phyloP scores from a whole-genome alignment of 2,888 invertebrate species.

The Napeogenes sylphis region DNA sequence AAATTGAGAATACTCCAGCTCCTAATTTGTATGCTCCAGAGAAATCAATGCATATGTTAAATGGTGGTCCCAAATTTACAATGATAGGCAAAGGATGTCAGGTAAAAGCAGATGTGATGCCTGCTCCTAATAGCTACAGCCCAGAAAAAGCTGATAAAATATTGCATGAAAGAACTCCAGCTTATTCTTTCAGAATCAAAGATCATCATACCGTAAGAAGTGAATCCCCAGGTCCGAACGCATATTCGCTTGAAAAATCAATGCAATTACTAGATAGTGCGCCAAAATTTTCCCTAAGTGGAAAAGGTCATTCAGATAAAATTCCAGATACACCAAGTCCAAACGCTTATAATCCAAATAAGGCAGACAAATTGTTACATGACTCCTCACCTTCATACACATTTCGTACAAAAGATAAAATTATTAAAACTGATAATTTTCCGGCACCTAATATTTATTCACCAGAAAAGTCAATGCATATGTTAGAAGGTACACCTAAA shows the following conservation, averaged over 20 bases:
- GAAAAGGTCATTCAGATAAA: conserved; percentile 73
- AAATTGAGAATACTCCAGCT: conserved; percentile 82
- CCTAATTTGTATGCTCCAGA: conserved; percentile 82
- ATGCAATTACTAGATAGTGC: conserved; percentile 73
- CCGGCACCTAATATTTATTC: conserved; percentile 80
- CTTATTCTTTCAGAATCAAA: conserved; percentile 85
- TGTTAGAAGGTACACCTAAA: conserved; percentile 75
- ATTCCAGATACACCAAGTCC: conserved; percentile 79
- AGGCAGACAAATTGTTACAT: conserved; percentile 76
- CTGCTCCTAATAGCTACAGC: conserved; percentile 77
- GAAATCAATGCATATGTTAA: conserved; percentile 75
- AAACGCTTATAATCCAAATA: conserved; percentile 76
- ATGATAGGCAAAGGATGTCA: conserved; percentile 81
- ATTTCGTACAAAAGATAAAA: conserved; percentile 65
- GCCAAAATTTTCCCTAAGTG: conserved; percentile 80
- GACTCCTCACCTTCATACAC: conserved; percentile 73
- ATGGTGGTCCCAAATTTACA: conserved; percentile 82
- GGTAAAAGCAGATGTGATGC: conserved; percentile 79
- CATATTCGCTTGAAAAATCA: conserved; percentile 80
- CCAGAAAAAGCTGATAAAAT: conserved; percentile 80
- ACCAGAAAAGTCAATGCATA: conserved; percentile 77
- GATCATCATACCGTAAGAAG: conserved; percentile 77
- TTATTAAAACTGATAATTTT: conserved; percentile 52
- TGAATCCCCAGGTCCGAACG: conserved; percentile 83
- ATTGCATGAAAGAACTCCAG: conserved; percentile 79